Evolutionary conservation across 2,888 invertebrate species (phyloP), one percentile per base, ranked within the genome.

Genomic region (Smittia sp.): DNA sequence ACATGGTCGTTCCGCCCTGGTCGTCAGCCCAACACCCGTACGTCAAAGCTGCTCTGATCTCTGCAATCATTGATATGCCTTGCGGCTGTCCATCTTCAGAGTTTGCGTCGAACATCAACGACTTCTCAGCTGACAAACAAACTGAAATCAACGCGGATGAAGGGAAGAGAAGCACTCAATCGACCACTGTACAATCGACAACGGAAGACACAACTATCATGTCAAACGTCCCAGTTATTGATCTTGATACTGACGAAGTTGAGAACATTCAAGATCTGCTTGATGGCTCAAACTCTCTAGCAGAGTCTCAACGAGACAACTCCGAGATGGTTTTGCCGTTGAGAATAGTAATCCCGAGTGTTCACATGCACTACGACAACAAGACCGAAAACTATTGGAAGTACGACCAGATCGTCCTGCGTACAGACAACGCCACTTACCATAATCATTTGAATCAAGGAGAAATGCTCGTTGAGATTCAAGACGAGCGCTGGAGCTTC

Each of bases 11-110:
- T 1, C 69, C 69, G 41, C 69, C 69, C 1, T 69, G 54, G 52
- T 25, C 25, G 63, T 73, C 73, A 41, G 58, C 58, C 7, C 27
- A 73, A 27, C 58, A 73, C 32, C 73, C 73, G n/a, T 73, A 73
- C 27, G 73, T 73, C 7, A 73, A 73, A 66, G 73, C 73, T 0
- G 73, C 65, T 25, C 1, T 52, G 13, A 20, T 73, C 15, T 65
- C 65, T 1, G 65, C 73, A 9, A 65, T 73, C 3, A 13, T 58
- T 15, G 73, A 73, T 66, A 7, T 65, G n/a, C 73, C 73, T 18
- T 73, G 73, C 22, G 73, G 38, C 1, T 69, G 69, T 27, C 52
- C 67, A n/a, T 27, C 69, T 13, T 15, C 25, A 1, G 52, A 54
- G 41, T 54, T 54, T 52, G 25, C 25, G 24, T 27, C 63, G 24